These are phyloP conservation scores for Magallana gigas DNA, from an alignment of 1,140 invertebrate genomes.

Conservation along the genomic window DNA sequence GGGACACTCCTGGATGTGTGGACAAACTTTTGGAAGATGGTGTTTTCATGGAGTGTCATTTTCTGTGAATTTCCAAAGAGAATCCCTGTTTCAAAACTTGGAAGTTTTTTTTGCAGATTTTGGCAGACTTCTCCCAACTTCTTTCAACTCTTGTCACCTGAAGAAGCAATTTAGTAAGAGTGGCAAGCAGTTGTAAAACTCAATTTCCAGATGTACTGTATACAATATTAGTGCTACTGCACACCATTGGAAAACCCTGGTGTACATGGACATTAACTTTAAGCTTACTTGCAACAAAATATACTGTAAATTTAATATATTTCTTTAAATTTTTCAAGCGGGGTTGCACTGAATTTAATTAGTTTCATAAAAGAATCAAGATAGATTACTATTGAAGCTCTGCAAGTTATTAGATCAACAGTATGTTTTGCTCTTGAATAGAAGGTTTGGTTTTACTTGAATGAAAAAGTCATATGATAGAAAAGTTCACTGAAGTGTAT, in stretches of 20 bases:
- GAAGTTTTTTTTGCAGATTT: slow-evolving; percentile 7
- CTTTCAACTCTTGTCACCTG: slow-evolving; percentile 13
- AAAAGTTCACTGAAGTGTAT: too few species aligned
- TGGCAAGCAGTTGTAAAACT: not conserved
- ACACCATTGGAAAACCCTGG: not conserved
- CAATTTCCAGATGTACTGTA: not conserved
- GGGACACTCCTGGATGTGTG: not conserved
- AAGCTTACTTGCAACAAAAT: too few species aligned
- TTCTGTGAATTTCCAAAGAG: slow-evolving; percentile 38
- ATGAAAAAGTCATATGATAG: too few species aligned
- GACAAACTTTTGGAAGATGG: slow-evolving; percentile 7
- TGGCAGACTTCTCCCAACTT: not conserved
- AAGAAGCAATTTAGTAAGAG: slow-evolving; percentile 38
- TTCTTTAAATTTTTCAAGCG: too few species aligned
- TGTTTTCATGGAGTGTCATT: slow-evolving; percentile 25
- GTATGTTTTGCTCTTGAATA: too few species aligned
- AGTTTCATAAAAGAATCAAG: too few species aligned
- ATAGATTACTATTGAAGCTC: too few species aligned
- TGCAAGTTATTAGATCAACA: too few species aligned
- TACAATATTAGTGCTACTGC: not conserved
- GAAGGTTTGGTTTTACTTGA: too few species aligned
- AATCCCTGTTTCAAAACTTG: slow-evolving; percentile 28
- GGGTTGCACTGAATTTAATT: too few species aligned
- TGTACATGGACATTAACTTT: too few species aligned
- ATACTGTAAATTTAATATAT: too few species aligned